A percentile compares a stretch with the other conserved stretches of the same genome.
phyloP scores from a whole-genome alignment of 2,113 vertebrate genomes.

The Nannospalax galili region DNA sequence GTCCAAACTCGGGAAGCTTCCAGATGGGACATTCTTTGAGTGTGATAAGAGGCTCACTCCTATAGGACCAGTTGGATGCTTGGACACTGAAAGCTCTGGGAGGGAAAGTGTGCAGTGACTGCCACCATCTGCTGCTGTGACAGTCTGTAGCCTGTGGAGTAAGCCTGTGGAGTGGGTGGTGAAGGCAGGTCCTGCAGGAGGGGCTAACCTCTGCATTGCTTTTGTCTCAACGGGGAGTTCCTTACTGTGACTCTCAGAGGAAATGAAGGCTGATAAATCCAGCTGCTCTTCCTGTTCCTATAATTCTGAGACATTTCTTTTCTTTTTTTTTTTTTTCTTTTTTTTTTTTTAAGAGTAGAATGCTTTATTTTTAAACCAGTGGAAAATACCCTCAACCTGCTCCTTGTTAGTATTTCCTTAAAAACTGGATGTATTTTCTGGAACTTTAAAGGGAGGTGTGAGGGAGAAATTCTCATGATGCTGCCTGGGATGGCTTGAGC shows the following conservation, averaged over 20 bases:
- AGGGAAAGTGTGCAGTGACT: not conserved
- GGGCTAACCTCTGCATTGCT: not conserved
- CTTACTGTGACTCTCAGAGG: slow-evolving; percentile 66
- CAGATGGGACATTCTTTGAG: not conserved
- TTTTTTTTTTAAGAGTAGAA: slow-evolving; percentile 65
- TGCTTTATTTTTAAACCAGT: slow-evolving; percentile 79
- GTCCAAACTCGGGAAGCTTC: not conserved
- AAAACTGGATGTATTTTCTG: slow-evolving; percentile 56
- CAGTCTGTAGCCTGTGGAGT: fast-evolving
- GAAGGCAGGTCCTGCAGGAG: not conserved
- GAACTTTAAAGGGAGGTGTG: not conserved
- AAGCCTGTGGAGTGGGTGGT: not conserved
- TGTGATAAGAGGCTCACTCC: not conserved
- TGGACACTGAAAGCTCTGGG: not conserved
- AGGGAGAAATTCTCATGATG: slow-evolving; percentile 39
- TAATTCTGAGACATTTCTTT: slow-evolving; percentile 70
- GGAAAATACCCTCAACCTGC: slow-evolving; percentile 76
- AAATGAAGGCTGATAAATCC: slow-evolving; percentile 83
- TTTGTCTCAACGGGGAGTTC: slow-evolving; percentile 63
- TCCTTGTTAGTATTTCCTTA: slow-evolving; percentile 71
- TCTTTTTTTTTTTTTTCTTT: slow-evolving; percentile 63
- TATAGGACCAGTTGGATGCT: fast-evolving
- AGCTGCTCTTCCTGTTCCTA: slow-evolving; percentile 83
- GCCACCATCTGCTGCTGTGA: not conserved
- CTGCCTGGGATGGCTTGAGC: not conserved